A percentile compares a stretch with the other conserved stretches of the same genome.
Evolutionary conservation across 2,113 vertebrate genomes (phyloP).

Genomic region (Alligator mississippiensis): DNA sequence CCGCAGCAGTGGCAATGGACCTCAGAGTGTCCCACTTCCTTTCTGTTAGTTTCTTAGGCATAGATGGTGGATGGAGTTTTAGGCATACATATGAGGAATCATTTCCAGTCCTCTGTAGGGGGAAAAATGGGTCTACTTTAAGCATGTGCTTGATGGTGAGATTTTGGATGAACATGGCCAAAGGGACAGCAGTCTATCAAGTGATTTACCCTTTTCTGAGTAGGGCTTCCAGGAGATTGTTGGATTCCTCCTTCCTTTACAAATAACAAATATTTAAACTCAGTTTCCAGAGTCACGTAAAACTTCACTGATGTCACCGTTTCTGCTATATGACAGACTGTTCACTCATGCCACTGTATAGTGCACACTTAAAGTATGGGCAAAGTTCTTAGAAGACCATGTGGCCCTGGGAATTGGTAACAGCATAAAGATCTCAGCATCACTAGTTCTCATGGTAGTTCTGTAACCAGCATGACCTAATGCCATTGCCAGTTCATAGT

Average conservation of each 20-base stretch:
- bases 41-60: too few relatives aligned
- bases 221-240: not conserved
- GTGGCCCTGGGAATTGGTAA: not conserved
- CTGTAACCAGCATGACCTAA: not conserved
- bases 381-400: not conserved
- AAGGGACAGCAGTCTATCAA: not conserved
- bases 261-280: not conserved
- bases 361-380: not conserved
- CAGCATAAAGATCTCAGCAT: not conserved
- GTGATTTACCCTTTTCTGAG: not conserved
- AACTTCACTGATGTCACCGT: not conserved
- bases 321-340: not conserved
- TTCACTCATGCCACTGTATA: not conserved
- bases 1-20: not conserved
- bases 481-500: not conserved
- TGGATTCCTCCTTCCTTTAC: not conserved
- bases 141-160: not conserved
- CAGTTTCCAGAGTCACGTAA: not conserved
- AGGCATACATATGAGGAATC: not conserved
- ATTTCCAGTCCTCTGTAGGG: not conserved
- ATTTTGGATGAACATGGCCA: not conserved
- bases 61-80: too few relatives aligned
- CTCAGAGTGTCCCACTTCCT: not conserved
- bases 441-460: rapidly evolving
- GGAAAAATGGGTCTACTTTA: not conserved